These are phyloP conservation scores for Sinonovacula constricta DNA, from an alignment of 1,140 invertebrate species.

Conservation along the genomic window DNA sequence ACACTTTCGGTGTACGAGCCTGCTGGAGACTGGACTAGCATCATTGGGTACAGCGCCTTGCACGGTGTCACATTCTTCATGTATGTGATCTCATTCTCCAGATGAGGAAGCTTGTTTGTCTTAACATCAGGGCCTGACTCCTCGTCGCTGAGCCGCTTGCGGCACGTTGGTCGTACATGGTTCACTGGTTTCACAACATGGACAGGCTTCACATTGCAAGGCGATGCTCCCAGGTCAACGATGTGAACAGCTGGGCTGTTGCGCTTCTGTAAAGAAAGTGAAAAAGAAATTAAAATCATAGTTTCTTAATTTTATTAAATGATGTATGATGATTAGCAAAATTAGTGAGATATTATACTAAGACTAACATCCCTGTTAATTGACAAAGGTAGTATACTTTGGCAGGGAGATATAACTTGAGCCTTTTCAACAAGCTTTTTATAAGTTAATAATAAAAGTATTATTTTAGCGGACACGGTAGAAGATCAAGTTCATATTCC, in stretches of 20 bases:
- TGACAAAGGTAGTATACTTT: too few relatives aligned
- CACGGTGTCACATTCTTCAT: conserved; percentile 51
- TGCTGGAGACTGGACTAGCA: conserved; percentile 50
- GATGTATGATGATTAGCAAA: too few relatives aligned
- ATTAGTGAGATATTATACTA: too few relatives aligned
- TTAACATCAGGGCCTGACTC: conserved; percentile 47
- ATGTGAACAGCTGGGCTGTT: conserved; percentile 63
- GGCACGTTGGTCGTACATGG: conserved; percentile 14
- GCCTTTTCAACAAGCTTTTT: too few relatives aligned
- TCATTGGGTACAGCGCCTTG: conserved; percentile 45
- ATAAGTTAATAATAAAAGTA: too few relatives aligned
- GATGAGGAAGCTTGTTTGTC: conserved; percentile 49
- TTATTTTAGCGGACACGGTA: too few relatives aligned
- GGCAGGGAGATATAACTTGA: too few relatives aligned
- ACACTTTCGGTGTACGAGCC: conserved; percentile 48
- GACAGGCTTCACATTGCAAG: conserved; percentile 48
- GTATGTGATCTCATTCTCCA: conserved; percentile 48
- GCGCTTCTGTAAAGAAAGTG: conserved; percentile 46
- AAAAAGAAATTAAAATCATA: conserved; percentile 9
- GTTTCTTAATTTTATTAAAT: too few relatives aligned
- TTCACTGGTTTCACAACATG: too few relatives aligned
- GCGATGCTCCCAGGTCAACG: conserved; percentile 26
- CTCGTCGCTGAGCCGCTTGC: conserved; percentile 57
- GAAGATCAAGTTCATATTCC: too few relatives aligned
- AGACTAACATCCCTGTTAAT: too few relatives aligned